Evolutionary conservation across 2,113 vertebrate species (phyloP).

Genomic region (Regulus satrapa): DNA sequence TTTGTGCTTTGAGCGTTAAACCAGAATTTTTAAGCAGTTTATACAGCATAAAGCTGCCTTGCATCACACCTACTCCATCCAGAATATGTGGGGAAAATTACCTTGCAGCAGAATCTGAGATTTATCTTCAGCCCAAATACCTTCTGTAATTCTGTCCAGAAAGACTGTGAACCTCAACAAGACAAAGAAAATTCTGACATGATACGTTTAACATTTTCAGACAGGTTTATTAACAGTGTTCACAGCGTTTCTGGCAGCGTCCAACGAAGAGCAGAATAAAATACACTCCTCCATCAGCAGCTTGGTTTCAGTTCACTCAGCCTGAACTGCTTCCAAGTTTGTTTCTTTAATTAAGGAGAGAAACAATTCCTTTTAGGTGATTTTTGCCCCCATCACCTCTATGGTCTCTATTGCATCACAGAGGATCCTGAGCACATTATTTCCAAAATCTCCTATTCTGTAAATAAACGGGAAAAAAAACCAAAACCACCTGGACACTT

Average conservation of each 20-base stretch:
- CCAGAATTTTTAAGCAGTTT: background rate
- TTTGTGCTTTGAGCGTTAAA: background rate
- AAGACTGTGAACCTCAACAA: background rate
- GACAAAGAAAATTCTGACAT: background rate
- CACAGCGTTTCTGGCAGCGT: background rate
- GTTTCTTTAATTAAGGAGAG: background rate
- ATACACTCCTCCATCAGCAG: background rate
- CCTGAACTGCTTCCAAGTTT: background rate
- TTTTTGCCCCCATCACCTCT: background rate
- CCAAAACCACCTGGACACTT: fast-evolving
- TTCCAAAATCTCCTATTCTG: background rate
- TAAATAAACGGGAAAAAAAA: background rate
- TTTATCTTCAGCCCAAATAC: conserved; percentile 2
- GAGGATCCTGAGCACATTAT: background rate
- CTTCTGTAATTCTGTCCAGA: conserved; percentile 19
- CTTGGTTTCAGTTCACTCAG: background rate
- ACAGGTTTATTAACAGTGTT: conserved; percentile 20
- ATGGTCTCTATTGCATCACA: background rate
- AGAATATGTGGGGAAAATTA: background rate
- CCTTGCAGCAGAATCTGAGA: background rate
- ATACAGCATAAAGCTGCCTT: background rate
- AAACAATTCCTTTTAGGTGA: background rate
- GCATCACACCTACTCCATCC: conserved; percentile 18
- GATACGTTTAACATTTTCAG: background rate
- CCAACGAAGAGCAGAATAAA: background rate